Base-by-base conservation (phyloP, 2,113 vertebrate genomes). In the Oncorhynchus gorbuscha region DNA sequence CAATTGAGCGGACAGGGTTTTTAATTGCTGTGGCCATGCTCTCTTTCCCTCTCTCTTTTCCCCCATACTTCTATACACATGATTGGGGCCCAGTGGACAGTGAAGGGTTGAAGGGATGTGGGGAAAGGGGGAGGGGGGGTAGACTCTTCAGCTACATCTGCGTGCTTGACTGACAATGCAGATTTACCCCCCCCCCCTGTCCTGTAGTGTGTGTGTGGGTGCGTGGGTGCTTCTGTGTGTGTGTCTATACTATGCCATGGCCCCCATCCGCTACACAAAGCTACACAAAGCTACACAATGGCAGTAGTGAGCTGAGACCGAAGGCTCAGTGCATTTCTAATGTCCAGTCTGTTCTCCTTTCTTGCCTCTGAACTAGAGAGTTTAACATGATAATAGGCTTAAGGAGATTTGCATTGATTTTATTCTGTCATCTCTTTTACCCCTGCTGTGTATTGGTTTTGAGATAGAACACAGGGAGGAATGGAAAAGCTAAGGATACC, bases 341-440 rank as follows among this genome's bases (percentile, higher is more conserved):
- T 61, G 55, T 18, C 32, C 55, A 39, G 71, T 73, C 71, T 61
- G 71, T 73, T 61, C 71, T 49, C 59, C 30, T 73, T 73, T 32
- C 59, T 61, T 73, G 30, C 55, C 26, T 59, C 59, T 61, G 71
- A 61, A 32, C 55, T 61, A 20, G 35, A 72, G 18, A 32, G 71
- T 73, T 73, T 73, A 59, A 73, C 71, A 73, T 73, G 59, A 73
- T 39, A 73, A 73, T 61, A 13, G 71, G 30, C 71, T 59, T 73
- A 61, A 32, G 55, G 71, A 59, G 71, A 73, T 73, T 73, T 35
- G 71, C 71, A 73, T 73, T 73, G 71, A 73, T 73, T 73, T 59
- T 22, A 59, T 59, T 73, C 59, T 73, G 55, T 30, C 55, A 73
- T 62, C 59, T 73, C 9, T 62, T 59, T 28, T 32, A 62, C 59